Evolutionary conservation across 2,888 invertebrate species (phyloP), one percentile per base, ranked within the genome.

Genomic region (Eilema sororculum): DNA sequence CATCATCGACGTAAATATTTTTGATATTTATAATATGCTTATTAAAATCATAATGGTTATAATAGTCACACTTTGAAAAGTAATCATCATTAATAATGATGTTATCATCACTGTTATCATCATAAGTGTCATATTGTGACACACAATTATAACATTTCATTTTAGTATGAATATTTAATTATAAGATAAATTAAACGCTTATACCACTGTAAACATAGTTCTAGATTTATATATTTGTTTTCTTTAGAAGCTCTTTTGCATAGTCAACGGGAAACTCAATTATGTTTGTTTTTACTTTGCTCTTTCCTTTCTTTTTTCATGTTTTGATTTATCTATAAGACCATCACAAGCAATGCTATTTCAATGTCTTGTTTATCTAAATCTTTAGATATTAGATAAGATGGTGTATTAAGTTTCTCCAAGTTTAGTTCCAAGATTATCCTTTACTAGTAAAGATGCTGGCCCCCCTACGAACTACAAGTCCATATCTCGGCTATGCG

Each of bases 401-500:
- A 46, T 20, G 20, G 6, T 46, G 1, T 8, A 8, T 52, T 52
- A n/a, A 9, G 8, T 8, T 52, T 9, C 20, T n/a, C 52, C 20
- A 13, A 58, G n/a, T 16, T 22, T 28, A 28, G 5, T 65, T 22
- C 10, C 24, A 64, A 64, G 30, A 59, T 46, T 58, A 13, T 68
- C 64, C 52, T 30, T 5, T 52, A 8, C 52, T 12, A 20, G 13
- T 37, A 33, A 24, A 20, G 25, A 58, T 24, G 28, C 16, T 72
- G 73, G 82, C 72, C 67, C 25, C 76, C 76, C 72, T 73, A 73
- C 70, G 74, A 75, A 74, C 74, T 76, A 74, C 78, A 78, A 78
- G 78, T 76, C 78, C 80, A 84, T 84, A 84, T 83, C 85, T 85
- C 75, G 76, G 74, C 73, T 68, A 73, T 75, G 80, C 81, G 84